These are phyloP conservation scores for Pipistrellus nathusii DNA, from an alignment of 2,797 vertebrate genomes.

Conservation along the genomic window DNA sequence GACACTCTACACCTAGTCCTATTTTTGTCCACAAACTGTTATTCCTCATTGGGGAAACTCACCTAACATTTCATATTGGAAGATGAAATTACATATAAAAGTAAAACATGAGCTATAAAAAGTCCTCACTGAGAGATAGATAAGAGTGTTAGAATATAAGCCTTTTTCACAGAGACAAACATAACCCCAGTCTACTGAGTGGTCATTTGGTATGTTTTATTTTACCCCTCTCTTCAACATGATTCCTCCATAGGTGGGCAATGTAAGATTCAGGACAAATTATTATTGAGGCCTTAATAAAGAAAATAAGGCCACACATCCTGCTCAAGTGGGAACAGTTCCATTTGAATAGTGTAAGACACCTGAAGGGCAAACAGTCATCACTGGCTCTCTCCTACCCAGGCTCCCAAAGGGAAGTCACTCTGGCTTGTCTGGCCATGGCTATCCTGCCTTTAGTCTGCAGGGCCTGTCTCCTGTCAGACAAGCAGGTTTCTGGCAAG, in stretches of 20 bases:
- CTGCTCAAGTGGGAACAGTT: neutral
- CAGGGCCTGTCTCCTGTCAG: neutral
- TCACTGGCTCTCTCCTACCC: neutral
- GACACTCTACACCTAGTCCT: neutral
- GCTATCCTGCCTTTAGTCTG: neutral
- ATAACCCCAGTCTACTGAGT: neutral
- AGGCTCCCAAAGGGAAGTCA: no score
- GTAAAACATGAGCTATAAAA: neutral
- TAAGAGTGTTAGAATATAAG: neutral
- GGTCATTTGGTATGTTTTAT: neutral
- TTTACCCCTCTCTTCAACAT: neutral
- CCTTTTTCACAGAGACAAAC: neutral
- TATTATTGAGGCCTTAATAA: neutral
- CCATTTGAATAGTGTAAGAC: neutral
- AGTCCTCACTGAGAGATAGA: neutral
- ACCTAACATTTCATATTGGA: neutral
- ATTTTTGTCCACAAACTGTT: neutral
- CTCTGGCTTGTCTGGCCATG: neutral
- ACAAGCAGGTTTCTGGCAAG: neutral
- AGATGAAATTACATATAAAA: neutral
- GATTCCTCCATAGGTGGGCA: neutral
- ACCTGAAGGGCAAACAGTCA: neutral
- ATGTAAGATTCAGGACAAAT: neutral
- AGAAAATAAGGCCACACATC: neutral
- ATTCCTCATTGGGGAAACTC: neutral